Conservation (phyloP, 2,888 invertebrate species). For the Caenorhabditis sp. region DNA sequence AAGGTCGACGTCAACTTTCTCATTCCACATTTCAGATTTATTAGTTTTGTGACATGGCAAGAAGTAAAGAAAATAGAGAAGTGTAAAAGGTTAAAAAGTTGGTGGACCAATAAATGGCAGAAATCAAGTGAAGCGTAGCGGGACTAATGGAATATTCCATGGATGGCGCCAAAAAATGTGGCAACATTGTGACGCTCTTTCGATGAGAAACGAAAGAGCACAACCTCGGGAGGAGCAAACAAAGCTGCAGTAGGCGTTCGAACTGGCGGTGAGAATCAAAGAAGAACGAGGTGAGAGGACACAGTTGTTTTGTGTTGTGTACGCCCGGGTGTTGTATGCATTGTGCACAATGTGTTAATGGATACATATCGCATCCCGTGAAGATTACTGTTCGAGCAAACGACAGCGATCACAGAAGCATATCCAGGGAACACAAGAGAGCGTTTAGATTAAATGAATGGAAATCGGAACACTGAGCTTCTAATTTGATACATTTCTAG, state of each 20-base stretch:
- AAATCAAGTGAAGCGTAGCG: constrained; percentile 48
- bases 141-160: constrained; percentile 48
- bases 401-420: too few species aligned
- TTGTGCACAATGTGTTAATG: constrained; percentile 50
- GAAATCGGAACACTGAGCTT: too few species aligned
- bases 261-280: constrained; percentile 22
- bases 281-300: constrained; percentile 10
- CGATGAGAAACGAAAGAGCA: background rate
- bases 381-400: background rate
- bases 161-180: constrained; percentile 5
- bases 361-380: constrained; percentile 29
- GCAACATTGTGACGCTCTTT: constrained; percentile 4
- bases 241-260: background rate
- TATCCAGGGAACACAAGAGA: too few species aligned
- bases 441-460: too few species aligned
- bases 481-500: too few species aligned
- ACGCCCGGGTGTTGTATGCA: constrained; percentile 11
- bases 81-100: constrained; percentile 29
- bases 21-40: constrained; percentile 4
- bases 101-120: constrained; percentile 22
- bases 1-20: background rate
- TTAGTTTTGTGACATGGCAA: background rate
- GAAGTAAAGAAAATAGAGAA: constrained; percentile 4
- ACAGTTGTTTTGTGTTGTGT: constrained; percentile 40
- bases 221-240: background rate